Percentiles rank a stretch among this genome's conserved stretches.
Conservation (phyloP, 2,113 vertebrate species). For the Pterocles orientalis region DNA sequence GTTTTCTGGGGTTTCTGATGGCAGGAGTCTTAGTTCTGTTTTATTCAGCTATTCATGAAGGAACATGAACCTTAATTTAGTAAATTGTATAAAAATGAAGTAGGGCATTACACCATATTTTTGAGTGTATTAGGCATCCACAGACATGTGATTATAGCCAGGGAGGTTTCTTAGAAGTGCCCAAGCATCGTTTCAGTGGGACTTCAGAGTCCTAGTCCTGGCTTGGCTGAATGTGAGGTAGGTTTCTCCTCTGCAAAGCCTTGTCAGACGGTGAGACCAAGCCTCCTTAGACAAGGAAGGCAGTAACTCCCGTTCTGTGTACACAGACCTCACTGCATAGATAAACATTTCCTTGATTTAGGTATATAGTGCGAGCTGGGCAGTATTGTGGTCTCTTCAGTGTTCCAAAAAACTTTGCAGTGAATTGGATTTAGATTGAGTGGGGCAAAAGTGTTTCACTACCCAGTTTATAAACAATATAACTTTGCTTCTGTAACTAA, state of each 20-base stretch:
- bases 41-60: background rate
- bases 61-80: background rate
- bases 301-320: background rate
- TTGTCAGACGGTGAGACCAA: background rate
- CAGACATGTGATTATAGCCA: accelerated
- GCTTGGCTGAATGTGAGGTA: background rate
- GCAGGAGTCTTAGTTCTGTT: too few species aligned
- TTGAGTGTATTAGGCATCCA: background rate
- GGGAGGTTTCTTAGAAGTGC: background rate
- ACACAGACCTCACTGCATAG: background rate
- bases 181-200: background rate
- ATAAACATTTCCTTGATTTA: background rate
- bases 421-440: background rate
- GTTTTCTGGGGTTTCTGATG: too few species aligned
- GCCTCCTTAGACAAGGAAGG: background rate
- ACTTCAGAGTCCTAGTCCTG: background rate
- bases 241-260: background rate
- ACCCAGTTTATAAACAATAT: background rate
- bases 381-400: background rate
- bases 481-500: background rate
- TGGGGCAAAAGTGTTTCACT: background rate
- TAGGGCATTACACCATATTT: background rate
- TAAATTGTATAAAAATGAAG: background rate
- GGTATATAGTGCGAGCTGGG: background rate
- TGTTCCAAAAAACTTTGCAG: background rate